phyloP scores from a whole-genome alignment of 2,113 vertebrate genomes.

The Spermophilus dauricus region DNA sequence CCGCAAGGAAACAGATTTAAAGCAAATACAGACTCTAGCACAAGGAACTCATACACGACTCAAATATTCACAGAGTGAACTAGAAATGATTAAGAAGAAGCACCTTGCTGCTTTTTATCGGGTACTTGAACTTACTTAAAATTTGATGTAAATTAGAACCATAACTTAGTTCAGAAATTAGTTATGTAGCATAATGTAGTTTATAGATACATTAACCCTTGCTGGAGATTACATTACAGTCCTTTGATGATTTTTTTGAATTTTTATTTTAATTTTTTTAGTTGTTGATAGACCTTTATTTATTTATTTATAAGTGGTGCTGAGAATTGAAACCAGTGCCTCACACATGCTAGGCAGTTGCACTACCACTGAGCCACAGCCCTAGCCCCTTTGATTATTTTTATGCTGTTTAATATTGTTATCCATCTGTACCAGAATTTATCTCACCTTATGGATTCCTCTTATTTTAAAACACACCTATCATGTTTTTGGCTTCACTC shows the following conservation, averaged over 20 bases:
- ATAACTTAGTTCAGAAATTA: neutral
- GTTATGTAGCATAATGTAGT: neutral
- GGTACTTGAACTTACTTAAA: constrained; percentile 83
- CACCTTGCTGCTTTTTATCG: constrained; percentile 87
- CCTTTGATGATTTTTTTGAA: constrained; percentile 17
- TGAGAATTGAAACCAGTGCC: too few species aligned
- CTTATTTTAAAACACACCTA: constrained; percentile 30
- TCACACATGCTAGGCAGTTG: too few species aligned
- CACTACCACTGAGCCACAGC: too few species aligned
- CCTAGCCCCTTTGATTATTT: constrained; percentile 7
- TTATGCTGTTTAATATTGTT: neutral
- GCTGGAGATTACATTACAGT: neutral
- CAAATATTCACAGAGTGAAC: constrained; percentile 94
- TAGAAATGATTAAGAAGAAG: constrained; percentile 92
- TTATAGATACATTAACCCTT: neutral
- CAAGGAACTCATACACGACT: constrained; percentile 93
- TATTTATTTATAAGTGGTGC: too few species aligned
- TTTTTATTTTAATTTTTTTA: too few species aligned
- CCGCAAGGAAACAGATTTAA: constrained; percentile 94
- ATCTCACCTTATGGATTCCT: neutral
- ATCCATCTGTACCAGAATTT: neutral
- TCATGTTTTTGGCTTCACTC: neutral
- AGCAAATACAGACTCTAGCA: constrained; percentile 90
- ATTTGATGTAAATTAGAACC: neutral
- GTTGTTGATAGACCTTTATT: too few species aligned